Conservation (phyloP, 92 coral and sea anemone genomes). For the Metridium senile region DNA sequence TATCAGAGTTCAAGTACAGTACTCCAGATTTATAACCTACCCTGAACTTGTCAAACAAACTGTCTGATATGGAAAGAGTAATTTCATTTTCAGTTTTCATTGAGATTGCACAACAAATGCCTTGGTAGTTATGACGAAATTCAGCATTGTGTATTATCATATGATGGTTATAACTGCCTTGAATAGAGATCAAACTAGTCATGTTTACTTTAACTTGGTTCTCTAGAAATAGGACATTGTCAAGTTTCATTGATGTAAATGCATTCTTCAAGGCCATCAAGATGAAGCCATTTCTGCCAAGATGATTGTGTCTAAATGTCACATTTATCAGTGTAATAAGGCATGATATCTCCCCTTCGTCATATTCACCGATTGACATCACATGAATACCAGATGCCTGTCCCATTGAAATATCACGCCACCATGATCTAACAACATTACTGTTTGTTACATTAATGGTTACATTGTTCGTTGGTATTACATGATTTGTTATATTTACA, state of each 20-base stretch:
- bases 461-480: not conserved
- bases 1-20: slow-evolving; percentile 9
- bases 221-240: not conserved
- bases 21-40: not conserved
- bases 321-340: slow-evolving; percentile 33
- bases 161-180: not conserved
- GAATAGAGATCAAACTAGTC: not conserved
- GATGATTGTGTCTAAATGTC: slow-evolving; percentile 14
- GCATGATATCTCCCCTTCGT: slow-evolving; percentile 11
- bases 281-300: slow-evolving; percentile 26
- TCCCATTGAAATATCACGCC: not conserved
- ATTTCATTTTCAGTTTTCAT: slow-evolving; percentile 1
- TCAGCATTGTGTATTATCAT: not conserved
- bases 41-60: not conserved
- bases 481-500: not conserved
- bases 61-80: slow-evolving; percentile 1
- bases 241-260: slow-evolving; percentile 3
- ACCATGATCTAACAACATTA: not conserved
- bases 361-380: slow-evolving; percentile 17
- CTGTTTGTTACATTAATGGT: slow-evolving; percentile 7
- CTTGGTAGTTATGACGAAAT: slow-evolving; percentile 1
- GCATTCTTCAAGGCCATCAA: slow-evolving; percentile 1
- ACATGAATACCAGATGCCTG: slow-evolving; percentile 16
- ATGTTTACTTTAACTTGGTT: not conserved
- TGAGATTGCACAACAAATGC: slow-evolving; percentile 8